Percentiles rank a stretch among this genome's conserved stretches.
phyloP scores from a whole-genome alignment of 1,140 invertebrate genomes.

The Olivierus martensii region DNA sequence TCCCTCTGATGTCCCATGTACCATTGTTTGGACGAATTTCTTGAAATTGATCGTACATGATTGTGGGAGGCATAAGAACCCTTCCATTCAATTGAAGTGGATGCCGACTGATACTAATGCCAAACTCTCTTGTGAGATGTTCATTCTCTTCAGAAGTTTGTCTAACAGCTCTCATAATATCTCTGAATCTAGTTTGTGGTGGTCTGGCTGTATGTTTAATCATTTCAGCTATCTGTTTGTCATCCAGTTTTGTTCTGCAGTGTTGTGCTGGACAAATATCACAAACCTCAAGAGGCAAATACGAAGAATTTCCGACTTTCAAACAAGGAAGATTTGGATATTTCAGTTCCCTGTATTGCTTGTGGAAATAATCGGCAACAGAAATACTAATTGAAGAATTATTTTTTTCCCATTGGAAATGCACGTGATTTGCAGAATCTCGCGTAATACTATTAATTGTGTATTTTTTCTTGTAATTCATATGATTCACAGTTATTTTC shows the following conservation, averaged over 20 bases:
- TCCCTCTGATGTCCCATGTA: constrained; percentile 45
- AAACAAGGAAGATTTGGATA: constrained; percentile 26
- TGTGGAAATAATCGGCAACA: constrained; percentile 4
- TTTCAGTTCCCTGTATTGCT: constrained; percentile 5
- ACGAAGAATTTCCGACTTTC: constrained; percentile 22
- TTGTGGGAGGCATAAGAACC: constrained; percentile 15
- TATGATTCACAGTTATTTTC: constrained; percentile 14
- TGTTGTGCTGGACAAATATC: constrained; percentile 23
- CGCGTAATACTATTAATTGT: constrained; percentile 13
- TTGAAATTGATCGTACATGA: background rate
- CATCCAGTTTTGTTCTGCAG: constrained; percentile 12
- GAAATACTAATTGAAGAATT: background rate
- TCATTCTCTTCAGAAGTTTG: background rate
- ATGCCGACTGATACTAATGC: constrained; percentile 8
- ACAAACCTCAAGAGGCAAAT: constrained; percentile 28
- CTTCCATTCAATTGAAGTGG: constrained; percentile 18
- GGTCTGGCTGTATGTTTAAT: constrained; percentile 22
- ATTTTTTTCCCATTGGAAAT: constrained; percentile 3
- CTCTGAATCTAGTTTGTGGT: constrained; percentile 20
- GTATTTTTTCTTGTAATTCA: constrained; percentile 14
- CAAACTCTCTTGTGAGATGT: constrained; percentile 22
- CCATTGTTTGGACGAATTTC: constrained; percentile 28
- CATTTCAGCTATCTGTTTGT: constrained; percentile 14
- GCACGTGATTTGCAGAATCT: constrained; percentile 7
- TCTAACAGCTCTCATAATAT: background rate